These are phyloP conservation scores for Trissonchulus sp. DNA, from an alignment of 2,888 invertebrate genomes.

Conservation along the genomic window DNA sequence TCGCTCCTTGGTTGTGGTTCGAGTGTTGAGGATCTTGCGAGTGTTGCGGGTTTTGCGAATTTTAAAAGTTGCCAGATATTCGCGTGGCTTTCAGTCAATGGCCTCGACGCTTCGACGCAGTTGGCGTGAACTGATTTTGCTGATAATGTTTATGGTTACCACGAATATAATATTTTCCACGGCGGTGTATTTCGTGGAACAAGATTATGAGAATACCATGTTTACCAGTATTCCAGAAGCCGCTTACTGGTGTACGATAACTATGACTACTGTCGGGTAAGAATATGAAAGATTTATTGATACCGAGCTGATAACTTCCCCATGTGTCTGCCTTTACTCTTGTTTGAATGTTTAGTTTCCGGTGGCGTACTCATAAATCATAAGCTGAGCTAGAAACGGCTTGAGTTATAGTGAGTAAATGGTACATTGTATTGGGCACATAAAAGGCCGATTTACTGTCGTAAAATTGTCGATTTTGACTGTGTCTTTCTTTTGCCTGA, in stretches of 20 bases:
- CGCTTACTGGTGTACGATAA: slow-evolving; percentile 19
- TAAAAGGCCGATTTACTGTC: too few relatives aligned
- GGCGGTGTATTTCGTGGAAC: slow-evolving; percentile 14
- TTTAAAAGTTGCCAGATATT: slow-evolving; percentile 24
- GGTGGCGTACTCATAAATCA: too few relatives aligned
- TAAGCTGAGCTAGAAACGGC: too few relatives aligned
- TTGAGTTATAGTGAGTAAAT: too few relatives aligned
- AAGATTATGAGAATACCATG: slow-evolving; percentile 1
- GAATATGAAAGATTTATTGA: too few relatives aligned
- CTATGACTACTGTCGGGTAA: slow-evolving; percentile 26
- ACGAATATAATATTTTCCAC: slow-evolving; percentile 22
- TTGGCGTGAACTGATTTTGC: slow-evolving; percentile 19
- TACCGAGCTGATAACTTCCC: too few relatives aligned
- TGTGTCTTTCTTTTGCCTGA: too few relatives aligned
- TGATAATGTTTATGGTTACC: slow-evolving; percentile 21
- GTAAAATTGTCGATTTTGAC: too few relatives aligned
- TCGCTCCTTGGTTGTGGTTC: slow-evolving; percentile 12
- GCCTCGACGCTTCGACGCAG: slow-evolving; percentile 10
- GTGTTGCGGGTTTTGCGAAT: slow-evolving; percentile 15
- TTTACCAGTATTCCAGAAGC: slow-evolving; percentile 14
- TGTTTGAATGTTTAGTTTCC: too few relatives aligned
- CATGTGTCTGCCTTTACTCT: too few relatives aligned
- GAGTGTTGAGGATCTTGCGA: slow-evolving; percentile 18
- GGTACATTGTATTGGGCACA: too few relatives aligned
- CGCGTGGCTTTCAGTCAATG: slow-evolving; percentile 25